Evolutionary conservation across 1,140 invertebrate species (phyloP).

Genomic region (Pentalonia nigronervosa): DNA sequence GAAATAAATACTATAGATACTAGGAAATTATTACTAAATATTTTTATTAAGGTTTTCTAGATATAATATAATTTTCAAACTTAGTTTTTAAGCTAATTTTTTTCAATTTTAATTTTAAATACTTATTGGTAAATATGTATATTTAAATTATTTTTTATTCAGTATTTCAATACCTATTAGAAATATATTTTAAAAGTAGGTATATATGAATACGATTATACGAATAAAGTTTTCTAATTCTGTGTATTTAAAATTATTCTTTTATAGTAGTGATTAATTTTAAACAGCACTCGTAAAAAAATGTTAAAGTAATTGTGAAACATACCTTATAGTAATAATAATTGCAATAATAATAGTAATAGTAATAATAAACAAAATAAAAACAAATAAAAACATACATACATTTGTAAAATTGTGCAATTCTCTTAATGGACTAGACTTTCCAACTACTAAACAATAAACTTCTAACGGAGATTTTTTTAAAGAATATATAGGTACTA

Average conservation of each 20-base stretch:
- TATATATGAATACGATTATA: not conserved
- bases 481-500: not conserved
- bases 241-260: not conserved
- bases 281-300: not conserved
- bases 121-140: too few species aligned
- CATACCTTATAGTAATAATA: not conserved
- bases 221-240: not conserved
- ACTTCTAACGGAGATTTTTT: not conserved
- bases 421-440: slow-evolving; percentile 18
- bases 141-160: not conserved
- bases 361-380: slow-evolving; percentile 27
- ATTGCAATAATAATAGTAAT: slow-evolving; percentile 15
- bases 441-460: not conserved
- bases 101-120: not conserved
- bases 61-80: not conserved
- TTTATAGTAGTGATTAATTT: not conserved
- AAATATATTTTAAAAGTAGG: not conserved
- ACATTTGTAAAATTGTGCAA: not conserved
- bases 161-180: not conserved
- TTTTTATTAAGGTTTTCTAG: not conserved
- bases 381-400: slow-evolving; percentile 9
- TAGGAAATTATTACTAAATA: not conserved
- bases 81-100: too few species aligned
- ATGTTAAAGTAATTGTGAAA: slow-evolving; percentile 1
- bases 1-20: not conserved